These are phyloP conservation scores for Caranx melampygus DNA, from an alignment of 2,113 vertebrate species.

Conservation along the genomic window DNA sequence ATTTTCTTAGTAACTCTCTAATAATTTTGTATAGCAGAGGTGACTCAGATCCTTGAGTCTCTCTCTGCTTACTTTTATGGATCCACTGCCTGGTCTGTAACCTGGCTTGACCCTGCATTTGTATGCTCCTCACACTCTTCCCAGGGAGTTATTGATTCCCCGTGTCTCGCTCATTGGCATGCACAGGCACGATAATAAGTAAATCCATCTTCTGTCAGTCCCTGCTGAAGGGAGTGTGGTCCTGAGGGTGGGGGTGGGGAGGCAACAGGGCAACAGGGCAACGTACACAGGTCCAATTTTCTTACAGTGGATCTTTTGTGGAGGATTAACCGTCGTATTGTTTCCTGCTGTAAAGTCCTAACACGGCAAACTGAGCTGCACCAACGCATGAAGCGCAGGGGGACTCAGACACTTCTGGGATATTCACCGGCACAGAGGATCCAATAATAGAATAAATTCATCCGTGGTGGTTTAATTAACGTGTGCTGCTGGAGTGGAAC, in stretches of 20 bases:
- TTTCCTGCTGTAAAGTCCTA: constrained; percentile 20
- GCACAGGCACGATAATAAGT: constrained; percentile 57
- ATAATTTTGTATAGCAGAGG: constrained; percentile 49
- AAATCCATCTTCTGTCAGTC: constrained; percentile 63
- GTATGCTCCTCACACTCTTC: constrained; percentile 41
- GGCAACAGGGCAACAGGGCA: constrained; percentile 19
- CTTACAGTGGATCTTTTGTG: constrained; percentile 29
- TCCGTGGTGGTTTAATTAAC: constrained; percentile 68
- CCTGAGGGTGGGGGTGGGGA: not conserved
- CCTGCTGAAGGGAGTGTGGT: constrained; percentile 23
- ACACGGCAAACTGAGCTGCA: not conserved
- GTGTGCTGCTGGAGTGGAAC: constrained; percentile 60
- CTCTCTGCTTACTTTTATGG: constrained; percentile 3
- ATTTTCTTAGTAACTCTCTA: constrained; percentile 62
- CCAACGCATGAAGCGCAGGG: constrained; percentile 15
- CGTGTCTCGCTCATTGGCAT: constrained; percentile 39
- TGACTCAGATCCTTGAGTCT: not conserved
- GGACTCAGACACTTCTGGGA: constrained; percentile 41
- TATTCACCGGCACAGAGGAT: constrained; percentile 25
- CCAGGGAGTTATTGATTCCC: constrained; percentile 59
- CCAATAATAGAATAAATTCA: constrained; percentile 65
- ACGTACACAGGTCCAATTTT: constrained; percentile 44
- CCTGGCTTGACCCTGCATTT: constrained; percentile 21
- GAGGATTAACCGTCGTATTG: constrained; percentile 53
- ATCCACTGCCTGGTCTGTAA: constrained; percentile 4